These are phyloP conservation scores for Furcifer pardalis DNA, from an alignment of 2,797 vertebrate genomes.

Conservation along the genomic window DNA sequence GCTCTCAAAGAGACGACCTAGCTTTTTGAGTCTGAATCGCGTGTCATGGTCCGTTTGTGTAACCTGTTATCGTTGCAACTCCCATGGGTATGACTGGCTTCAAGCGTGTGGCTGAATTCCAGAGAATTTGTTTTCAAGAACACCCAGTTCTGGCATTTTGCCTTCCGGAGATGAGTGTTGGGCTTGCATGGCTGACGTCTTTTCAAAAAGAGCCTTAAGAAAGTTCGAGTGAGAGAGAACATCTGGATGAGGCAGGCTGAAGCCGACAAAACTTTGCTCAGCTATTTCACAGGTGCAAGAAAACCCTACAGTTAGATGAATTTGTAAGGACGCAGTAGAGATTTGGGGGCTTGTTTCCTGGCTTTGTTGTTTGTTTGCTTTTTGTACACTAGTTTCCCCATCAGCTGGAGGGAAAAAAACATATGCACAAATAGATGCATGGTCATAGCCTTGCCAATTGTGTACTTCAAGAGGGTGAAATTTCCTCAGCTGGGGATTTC, in stretches of 20 bases:
- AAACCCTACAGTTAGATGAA: neutral
- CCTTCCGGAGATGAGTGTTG: neutral
- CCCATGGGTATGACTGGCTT: neutral
- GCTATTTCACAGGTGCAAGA: neutral
- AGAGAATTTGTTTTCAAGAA: neutral
- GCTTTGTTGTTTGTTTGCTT: too few relatives aligned
- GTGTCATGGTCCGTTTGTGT: neutral
- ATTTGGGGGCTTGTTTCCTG: too few relatives aligned
- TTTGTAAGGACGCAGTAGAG: too few relatives aligned
- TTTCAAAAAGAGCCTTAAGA: neutral
- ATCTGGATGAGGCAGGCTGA: too few relatives aligned
- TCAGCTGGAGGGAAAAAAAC: too few relatives aligned
- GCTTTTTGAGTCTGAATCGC: too few relatives aligned
- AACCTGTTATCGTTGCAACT: neutral
- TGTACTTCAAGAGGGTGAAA: too few relatives aligned
- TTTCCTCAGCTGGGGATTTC: too few relatives aligned
- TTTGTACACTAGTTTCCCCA: too few relatives aligned
- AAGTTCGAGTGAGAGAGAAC: too few relatives aligned
- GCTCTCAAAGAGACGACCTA: neutral
- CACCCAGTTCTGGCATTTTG: neutral
- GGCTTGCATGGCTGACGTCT: neutral
- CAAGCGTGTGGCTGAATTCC: neutral
- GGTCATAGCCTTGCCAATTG: too few relatives aligned
- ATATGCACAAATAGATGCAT: too few relatives aligned
- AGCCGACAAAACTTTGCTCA: neutral